phyloP scores from a whole-genome alignment of 1,140 invertebrate genomes.

The Drosophila ohnishii region DNA sequence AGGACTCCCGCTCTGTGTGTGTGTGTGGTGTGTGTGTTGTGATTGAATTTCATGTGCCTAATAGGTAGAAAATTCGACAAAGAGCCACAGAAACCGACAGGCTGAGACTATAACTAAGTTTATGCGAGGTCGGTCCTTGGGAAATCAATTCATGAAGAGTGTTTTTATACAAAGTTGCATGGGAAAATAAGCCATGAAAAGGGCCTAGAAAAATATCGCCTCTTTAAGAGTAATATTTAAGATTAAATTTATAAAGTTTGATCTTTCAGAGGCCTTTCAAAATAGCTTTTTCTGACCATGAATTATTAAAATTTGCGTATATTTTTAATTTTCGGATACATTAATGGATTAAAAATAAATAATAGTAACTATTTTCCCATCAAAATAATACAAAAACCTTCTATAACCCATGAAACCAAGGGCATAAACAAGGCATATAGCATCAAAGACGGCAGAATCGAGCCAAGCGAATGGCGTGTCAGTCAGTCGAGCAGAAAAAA shows the following conservation, averaged over 20 bases:
- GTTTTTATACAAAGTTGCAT: background rate
- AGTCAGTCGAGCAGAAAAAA: conserved; percentile 72
- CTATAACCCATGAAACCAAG: background rate
- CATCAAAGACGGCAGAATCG: conserved; percentile 46
- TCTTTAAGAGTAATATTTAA: too few relatives aligned
- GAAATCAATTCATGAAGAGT: background rate
- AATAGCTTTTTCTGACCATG: background rate
- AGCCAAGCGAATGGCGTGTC: conserved; percentile 50
- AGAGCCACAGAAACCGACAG: conserved; percentile 28
- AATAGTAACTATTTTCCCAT: too few relatives aligned
- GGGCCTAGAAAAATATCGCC: too few relatives aligned
- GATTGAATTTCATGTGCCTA: conserved; percentile 81
- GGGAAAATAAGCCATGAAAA: background rate
- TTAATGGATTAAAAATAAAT: too few relatives aligned
- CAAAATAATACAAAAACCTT: background rate
- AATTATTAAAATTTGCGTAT: too few relatives aligned
- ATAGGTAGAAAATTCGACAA: conserved; percentile 80
- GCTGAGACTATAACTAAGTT: conserved; percentile 10
- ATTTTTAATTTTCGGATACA: too few relatives aligned
- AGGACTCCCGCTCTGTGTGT: conserved; percentile 1
- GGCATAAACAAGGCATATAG: conserved; percentile 23
- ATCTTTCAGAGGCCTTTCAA: too few relatives aligned
- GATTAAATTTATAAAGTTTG: background rate
- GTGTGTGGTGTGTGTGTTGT: conserved; percentile 44
- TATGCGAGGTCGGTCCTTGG: background rate